Percentiles rank a stretch among this genome's conserved stretches.
phyloP scores from a whole-genome alignment of 2,113 vertebrate genomes.

The Labrus mixtus region DNA sequence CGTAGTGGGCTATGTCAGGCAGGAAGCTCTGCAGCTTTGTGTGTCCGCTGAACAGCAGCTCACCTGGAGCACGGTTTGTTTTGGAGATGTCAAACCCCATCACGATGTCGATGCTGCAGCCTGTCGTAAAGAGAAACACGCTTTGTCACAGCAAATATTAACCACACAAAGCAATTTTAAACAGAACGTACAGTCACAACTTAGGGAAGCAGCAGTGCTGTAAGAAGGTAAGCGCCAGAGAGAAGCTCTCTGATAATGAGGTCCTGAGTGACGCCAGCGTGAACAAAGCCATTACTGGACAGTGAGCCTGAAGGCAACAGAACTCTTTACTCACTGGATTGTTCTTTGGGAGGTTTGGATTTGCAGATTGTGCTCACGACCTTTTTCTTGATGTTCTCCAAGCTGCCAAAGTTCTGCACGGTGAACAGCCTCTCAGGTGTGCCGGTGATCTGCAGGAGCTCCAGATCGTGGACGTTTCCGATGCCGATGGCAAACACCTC shows the following conservation, averaged over 20 bases:
- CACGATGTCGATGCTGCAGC: slow-evolving; percentile 85
- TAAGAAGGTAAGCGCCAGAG: too few relatives aligned
- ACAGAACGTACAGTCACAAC: too few relatives aligned
- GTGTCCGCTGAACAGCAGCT: slow-evolving; percentile 69
- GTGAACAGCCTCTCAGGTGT: slow-evolving; percentile 60
- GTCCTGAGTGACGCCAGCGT: too few relatives aligned
- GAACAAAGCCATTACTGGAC: too few relatives aligned
- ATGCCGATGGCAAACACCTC: slow-evolving; percentile 82
- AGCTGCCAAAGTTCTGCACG: slow-evolving; percentile 66
- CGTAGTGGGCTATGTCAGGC: slow-evolving; percentile 75
- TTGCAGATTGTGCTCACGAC: slow-evolving; percentile 80
- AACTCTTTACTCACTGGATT: slow-evolving; percentile 1
- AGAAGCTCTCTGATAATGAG: too few relatives aligned
- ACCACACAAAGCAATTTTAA: too few relatives aligned
- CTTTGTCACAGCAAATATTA: too few relatives aligned
- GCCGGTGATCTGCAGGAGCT: slow-evolving; percentile 81
- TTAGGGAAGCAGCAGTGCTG: too few relatives aligned
- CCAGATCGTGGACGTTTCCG: slow-evolving; percentile 56
- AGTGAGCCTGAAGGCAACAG: neutral
- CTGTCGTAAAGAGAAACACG: slow-evolving; percentile 60
- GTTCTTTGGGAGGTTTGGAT: rapidly evolving
- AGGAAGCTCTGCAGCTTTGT: slow-evolving; percentile 74
- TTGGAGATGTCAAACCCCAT: slow-evolving; percentile 88
- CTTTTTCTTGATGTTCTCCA: slow-evolving; percentile 69
- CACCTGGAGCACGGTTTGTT: neutral